phyloP scores from a whole-genome alignment of 2,113 vertebrate species.

The Myotis davidii region DNA sequence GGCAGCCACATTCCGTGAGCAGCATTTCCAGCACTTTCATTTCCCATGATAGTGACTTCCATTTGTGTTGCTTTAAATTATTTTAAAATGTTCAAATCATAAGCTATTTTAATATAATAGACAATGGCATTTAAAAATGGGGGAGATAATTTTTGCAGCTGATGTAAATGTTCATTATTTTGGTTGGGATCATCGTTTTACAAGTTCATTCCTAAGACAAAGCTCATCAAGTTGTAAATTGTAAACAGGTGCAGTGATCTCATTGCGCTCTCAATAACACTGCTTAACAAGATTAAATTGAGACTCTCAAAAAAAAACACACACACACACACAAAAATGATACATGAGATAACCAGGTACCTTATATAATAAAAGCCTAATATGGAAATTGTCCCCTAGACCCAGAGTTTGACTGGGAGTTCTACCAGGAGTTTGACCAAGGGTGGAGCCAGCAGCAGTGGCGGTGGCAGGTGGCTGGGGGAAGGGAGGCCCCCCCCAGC shows the following conservation, averaged over 20 bases:
- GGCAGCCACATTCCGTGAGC: accelerated
- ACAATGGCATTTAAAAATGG: background rate
- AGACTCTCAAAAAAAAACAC: background rate
- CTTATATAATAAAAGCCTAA: too few relatives aligned
- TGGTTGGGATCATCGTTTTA: background rate
- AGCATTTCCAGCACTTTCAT: background rate
- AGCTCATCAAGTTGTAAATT: background rate
- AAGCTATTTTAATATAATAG: background rate
- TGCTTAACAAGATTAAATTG: background rate
- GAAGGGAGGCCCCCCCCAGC: too few relatives aligned
- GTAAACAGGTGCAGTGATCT: background rate
- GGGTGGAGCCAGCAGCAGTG: too few relatives aligned
- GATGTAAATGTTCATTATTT: background rate
- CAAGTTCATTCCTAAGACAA: background rate
- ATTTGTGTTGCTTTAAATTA: background rate
- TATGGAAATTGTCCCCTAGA: too few relatives aligned
- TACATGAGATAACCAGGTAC: background rate
- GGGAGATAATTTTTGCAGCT: background rate
- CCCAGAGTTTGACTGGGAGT: too few relatives aligned
- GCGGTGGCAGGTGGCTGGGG: too few relatives aligned
- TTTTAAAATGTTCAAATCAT: background rate
- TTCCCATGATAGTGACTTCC: background rate
- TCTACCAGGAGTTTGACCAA: too few relatives aligned
- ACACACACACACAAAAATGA: background rate
- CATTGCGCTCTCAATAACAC: background rate